phyloP scores from a whole-genome alignment of 2,888 invertebrate genomes.

The Malthinus flaveolus region DNA sequence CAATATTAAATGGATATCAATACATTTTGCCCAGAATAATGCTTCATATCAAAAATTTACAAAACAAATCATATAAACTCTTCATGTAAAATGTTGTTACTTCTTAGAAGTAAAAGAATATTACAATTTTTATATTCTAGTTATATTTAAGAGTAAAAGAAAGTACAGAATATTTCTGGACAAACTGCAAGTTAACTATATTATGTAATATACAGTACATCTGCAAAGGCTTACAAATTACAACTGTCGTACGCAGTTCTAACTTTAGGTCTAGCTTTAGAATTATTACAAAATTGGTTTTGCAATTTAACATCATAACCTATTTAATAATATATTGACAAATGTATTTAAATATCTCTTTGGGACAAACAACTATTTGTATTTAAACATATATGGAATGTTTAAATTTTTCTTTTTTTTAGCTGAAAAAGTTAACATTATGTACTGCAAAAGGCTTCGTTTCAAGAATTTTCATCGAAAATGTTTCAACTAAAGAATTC shows the following conservation, averaged over 20 bases:
- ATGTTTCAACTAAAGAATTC: conserved; percentile 9
- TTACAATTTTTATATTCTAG: conserved; percentile 26
- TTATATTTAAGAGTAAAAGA: conserved; percentile 23
- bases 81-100: conserved; percentile 37
- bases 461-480: conserved; percentile 3
- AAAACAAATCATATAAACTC: conserved; percentile 42
- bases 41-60: conserved; percentile 41
- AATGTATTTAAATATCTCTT: conserved; percentile 44
- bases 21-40: conserved; percentile 39
- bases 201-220: conserved; percentile 50
- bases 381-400: conserved; percentile 47
- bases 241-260: conserved; percentile 51
- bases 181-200: conserved; percentile 47
- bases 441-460: conserved; percentile 22
- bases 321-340: conserved; percentile 49
- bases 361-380: conserved; percentile 31
- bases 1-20: conserved; percentile 52
- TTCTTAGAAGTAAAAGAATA: conserved; percentile 50
- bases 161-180: conserved; percentile 44
- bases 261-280: conserved; percentile 50
- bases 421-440: conserved; percentile 20
- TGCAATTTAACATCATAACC: conserved; percentile 31
- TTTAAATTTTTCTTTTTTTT: conserved; percentile 42
- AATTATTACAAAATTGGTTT: conserved; percentile 49
- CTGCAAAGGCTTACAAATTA: conserved; percentile 55